Percentiles rank a stretch among this genome's conserved stretches.
Evolutionary conservation across 2,797 vertebrate genomes (phyloP).

Genomic region (Melanotaenia maccullochi): DNA sequence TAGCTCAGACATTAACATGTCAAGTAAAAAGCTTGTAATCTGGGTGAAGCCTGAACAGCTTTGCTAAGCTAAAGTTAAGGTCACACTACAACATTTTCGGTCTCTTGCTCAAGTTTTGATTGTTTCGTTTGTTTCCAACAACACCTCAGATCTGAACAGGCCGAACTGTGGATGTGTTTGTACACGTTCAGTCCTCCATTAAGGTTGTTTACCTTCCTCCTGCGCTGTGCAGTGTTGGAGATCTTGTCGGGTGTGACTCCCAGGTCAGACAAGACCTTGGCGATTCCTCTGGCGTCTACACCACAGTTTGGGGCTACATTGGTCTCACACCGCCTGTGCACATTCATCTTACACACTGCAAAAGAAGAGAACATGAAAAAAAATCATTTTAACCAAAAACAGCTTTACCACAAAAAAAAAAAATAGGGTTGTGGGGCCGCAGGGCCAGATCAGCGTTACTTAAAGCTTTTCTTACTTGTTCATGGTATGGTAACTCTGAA

Average conservation of each 20-base stretch:
- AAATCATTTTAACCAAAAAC: neutral
- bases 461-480: neutral
- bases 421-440: neutral
- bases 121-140: neutral
- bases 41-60: too few species aligned
- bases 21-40: too few species aligned
- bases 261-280: conserved; percentile 96
- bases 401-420: neutral
- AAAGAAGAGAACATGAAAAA: conserved; percentile 20
- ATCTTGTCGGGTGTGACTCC: conserved; percentile 99
- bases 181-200: neutral
- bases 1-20: neutral
- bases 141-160: neutral
- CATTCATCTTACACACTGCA: conserved; percentile 99
- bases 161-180: neutral
- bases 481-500: neutral
- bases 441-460: neutral
- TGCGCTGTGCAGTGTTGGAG: conserved; percentile 93
- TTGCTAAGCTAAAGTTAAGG: too few species aligned
- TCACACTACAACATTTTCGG: too few species aligned
- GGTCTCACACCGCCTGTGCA: conserved; percentile 95
- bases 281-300: conserved; percentile 96
- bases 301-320: conserved; percentile 99
- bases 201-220: conserved; percentile 90
- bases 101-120: neutral